A percentile compares a stretch with the other conserved stretches of the same genome.
Conservation (phyloP, 2,113 vertebrate species). For the Sceloporus tristichus region DNA sequence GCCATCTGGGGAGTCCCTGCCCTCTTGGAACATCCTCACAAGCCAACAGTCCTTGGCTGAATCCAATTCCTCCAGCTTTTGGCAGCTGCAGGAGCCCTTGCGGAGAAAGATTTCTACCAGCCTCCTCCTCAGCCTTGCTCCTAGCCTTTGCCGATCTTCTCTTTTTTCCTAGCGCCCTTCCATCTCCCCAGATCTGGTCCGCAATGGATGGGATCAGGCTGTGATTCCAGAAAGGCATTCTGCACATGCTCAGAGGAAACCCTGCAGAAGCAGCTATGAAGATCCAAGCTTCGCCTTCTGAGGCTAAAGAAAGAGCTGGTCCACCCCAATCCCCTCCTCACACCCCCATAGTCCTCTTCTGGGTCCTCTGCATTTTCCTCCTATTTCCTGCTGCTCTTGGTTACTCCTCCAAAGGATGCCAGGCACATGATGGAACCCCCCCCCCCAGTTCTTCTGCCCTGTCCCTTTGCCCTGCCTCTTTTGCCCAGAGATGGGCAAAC, state of each 20-base stretch:
- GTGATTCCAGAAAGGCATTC: neutral
- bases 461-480: too few relatives aligned
- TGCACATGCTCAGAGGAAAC: neutral
- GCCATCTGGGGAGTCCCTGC: neutral
- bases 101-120: neutral
- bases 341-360: neutral
- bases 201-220: neutral
- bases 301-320: neutral
- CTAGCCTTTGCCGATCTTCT: too few relatives aligned
- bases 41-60: too few relatives aligned
- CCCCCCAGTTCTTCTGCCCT: too few relatives aligned
- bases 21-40: slow-evolving; percentile 32
- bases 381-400: too few relatives aligned
- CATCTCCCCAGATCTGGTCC: neutral
- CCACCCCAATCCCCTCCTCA: neutral
- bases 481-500: too few relatives aligned
- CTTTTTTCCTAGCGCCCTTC: neutral
- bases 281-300: neutral
- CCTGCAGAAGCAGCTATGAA: neutral
- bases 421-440: too few relatives aligned
- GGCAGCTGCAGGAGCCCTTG: slow-evolving; percentile 29
- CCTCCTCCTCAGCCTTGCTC: neutral
- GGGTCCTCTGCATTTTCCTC: too few relatives aligned
- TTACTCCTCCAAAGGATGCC: too few relatives aligned
- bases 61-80: slow-evolving; percentile 12